A percentile compares a stretch with the other conserved stretches of the same genome.
These are phyloP conservation scores for Achlya flavicornis DNA, from an alignment of 2,888 invertebrate species.

Conservation along the genomic window DNA sequence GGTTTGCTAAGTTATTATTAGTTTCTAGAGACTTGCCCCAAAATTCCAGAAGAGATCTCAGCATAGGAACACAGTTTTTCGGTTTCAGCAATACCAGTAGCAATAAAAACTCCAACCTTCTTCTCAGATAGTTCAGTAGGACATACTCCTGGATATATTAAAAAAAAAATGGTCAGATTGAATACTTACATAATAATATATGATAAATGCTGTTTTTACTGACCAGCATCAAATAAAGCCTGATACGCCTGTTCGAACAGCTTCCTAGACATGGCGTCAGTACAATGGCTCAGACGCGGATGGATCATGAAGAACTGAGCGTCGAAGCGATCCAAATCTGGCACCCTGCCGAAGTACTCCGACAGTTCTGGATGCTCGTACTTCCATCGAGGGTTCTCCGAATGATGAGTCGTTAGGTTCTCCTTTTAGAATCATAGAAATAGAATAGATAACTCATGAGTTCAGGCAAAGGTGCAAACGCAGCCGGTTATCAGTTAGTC, in stretches of 20 bases:
- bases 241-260: slow-evolving; percentile 39
- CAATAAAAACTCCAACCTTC: slow-evolving; percentile 75
- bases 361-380: slow-evolving; percentile 10
- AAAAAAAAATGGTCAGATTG: too few species aligned
- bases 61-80: slow-evolving; percentile 78
- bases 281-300: slow-evolving; percentile 43
- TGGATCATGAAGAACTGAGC: slow-evolving; percentile 86
- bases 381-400: slow-evolving; percentile 5
- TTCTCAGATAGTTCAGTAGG: slow-evolving; percentile 82
- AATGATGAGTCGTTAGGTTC: background rate
- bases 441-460: too few species aligned
- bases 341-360: slow-evolving; percentile 53
- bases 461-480: too few species aligned
- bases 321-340: slow-evolving; percentile 84
- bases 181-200: too few species aligned
- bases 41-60: slow-evolving; percentile 49
- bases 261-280: slow-evolving; percentile 33
- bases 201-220: background rate
- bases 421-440: background rate
- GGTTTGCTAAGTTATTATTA: too few species aligned
- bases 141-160: slow-evolving; percentile 70
- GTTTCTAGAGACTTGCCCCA: slow-evolving; percentile 47
- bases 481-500: too few species aligned
- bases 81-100: slow-evolving; percentile 83
- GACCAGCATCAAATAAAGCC: slow-evolving; percentile 41